Base-by-base conservation (phyloP, 2,113 vertebrate species). In the Dissostichus mawsoni region DNA sequence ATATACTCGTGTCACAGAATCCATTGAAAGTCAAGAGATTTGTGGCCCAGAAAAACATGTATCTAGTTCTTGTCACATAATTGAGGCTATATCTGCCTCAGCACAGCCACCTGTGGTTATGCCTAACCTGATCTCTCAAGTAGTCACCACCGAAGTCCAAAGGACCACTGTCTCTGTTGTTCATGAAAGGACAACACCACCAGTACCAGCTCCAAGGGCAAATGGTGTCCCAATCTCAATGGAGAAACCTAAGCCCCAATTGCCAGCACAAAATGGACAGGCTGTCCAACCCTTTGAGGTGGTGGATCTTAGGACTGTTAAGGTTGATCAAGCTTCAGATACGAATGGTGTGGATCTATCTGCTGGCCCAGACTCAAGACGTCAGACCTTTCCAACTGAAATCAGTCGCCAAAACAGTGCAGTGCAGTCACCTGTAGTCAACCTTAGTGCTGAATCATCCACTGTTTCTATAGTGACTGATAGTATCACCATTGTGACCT, bases 281-380 rank as follows among this genome's bases (percentile, higher is more conserved):
- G 69, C 92, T 3, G 87, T 94, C 62, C 94, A 96, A 80, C 90
- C 93, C 36, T 94, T 94, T 2, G 96, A 98, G 85, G 96, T 97
- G 50, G 97, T 99, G 76, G 98, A 99, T 91, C 96, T 99, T 71
- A 96, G 97, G 48, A 98, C 97, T 67, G 90, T 96, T 80, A 98
- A 98, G 82, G 87, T 92, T 63, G 95, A 97, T 78, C 80, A 92
- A 66, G 95, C 93, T 76, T 94, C 91, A 85, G 89, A 84, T 62
- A 95, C 95, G 69, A 96, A 94, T 81, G 96, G 97, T 47, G 91
- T 95, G 51, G 94, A 96, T 90, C 81, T 96, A 50, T 95, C 98
- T 83, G 87, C 96, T 74, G 48, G 84, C 25, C 79, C 90, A 67
- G 97, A 99, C 16, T 50, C 92, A 47, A 96, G 94, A 92, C 95